Percentiles rank a stretch among this genome's conserved stretches.
Conservation (phyloP, 2,888 invertebrate genomes). For the Azorinus chamasolen region DNA sequence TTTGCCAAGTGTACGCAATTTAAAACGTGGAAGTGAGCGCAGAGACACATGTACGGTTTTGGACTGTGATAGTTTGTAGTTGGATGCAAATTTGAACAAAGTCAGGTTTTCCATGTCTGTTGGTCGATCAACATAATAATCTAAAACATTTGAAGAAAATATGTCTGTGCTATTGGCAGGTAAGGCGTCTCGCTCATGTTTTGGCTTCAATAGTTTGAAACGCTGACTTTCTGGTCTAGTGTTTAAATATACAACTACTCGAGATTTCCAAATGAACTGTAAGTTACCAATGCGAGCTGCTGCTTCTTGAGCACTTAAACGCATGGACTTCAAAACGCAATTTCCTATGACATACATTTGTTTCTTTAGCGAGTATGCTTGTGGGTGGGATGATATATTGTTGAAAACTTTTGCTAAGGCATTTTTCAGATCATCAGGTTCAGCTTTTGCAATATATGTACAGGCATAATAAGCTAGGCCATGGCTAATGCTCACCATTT, state of each 20-base stretch:
- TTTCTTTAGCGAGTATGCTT: slow-evolving; percentile 5
- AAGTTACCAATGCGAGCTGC: slow-evolving; percentile 17
- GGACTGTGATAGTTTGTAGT: slow-evolving; percentile 13
- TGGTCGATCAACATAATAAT: slow-evolving; percentile 25
- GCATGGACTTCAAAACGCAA: slow-evolving; percentile 12
- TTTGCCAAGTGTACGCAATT: slow-evolving; percentile 1
- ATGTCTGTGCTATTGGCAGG: slow-evolving; percentile 18
- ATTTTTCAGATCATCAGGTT: slow-evolving; percentile 31
- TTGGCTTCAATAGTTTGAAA: slow-evolving; percentile 17
- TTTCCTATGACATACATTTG: slow-evolving; percentile 11
- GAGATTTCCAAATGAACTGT: slow-evolving; percentile 15
- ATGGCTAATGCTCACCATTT: slow-evolving; percentile 21
- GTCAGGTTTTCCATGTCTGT: slow-evolving; percentile 14
- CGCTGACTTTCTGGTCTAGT: slow-evolving; percentile 9
- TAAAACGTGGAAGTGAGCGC: too few relatives aligned
- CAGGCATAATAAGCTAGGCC: slow-evolving; percentile 35
- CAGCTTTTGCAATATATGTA: slow-evolving; percentile 34
- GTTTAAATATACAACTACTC: slow-evolving; percentile 19
- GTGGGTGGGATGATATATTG: slow-evolving; percentile 7
- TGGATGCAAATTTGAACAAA: slow-evolving; percentile 27
- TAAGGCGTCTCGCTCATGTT: not conserved
- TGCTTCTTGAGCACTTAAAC: slow-evolving; percentile 17
- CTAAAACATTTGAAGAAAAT: slow-evolving; percentile 18
- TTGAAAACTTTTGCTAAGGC: slow-evolving; percentile 14
- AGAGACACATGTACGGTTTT: not conserved